phyloP scores from a whole-genome alignment of 2,888 invertebrate genomes.

The Ecliptopera silaceata region DNA sequence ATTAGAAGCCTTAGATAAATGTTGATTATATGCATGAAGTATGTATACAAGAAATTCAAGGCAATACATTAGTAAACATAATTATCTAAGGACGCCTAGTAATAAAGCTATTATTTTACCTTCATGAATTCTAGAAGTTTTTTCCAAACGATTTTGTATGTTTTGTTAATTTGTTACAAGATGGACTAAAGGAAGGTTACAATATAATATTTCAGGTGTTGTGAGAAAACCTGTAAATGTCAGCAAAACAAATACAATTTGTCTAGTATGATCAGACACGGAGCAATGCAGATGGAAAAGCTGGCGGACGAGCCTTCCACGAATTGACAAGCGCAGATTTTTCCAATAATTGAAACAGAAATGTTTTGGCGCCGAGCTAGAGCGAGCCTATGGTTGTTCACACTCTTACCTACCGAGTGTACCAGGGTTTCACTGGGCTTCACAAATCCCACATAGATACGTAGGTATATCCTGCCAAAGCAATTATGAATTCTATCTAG shows the following conservation, averaged over 20 bases:
- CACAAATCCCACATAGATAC: conserved; percentile 7
- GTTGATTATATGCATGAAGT: neutral
- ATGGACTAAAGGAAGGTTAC: neutral
- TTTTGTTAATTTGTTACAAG: too few species aligned
- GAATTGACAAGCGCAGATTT: conserved; percentile 52
- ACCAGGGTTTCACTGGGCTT: neutral
- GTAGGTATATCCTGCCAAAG: neutral
- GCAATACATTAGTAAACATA: conserved; percentile 45
- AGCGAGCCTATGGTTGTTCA: neutral
- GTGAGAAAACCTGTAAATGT: neutral
- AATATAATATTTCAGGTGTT: too few species aligned
- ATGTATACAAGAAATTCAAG: conserved; percentile 43
- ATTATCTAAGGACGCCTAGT: conserved; percentile 14
- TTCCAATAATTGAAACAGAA: conserved; percentile 60
- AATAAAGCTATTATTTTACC: conserved; percentile 1
- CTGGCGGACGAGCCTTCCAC: conserved; percentile 37
- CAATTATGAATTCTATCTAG: conserved; percentile 24
- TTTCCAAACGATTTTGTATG: too few species aligned
- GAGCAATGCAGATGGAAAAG: conserved; percentile 42
- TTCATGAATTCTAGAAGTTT: neutral
- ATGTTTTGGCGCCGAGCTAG: conserved; percentile 26
- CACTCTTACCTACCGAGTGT: neutral
- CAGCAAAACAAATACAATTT: conserved; percentile 32
- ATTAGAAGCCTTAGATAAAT: conserved; percentile 33
- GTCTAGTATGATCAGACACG: conserved; percentile 31